Evolutionary conservation across 2,797 vertebrate species (phyloP), one percentile per base, ranked within the genome.

Genomic region (Manis javanica): DNA sequence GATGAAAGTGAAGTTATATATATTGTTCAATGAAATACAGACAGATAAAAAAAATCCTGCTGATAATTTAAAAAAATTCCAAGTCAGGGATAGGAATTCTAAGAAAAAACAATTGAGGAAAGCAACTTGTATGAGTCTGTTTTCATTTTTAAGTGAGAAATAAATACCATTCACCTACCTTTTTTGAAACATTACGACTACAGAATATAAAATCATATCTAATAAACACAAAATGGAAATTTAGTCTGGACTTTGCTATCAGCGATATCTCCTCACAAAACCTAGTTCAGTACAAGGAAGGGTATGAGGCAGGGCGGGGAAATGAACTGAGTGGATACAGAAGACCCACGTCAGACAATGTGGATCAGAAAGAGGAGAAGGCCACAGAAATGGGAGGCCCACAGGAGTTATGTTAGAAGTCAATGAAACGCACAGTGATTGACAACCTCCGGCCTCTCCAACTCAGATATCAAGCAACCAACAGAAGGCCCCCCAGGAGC

Each of bases 111-210:
- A 34, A 83, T 1, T 59, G 24, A 85, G 34, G 15, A 92, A 69
- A 93, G n/a, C 8, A 95, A 55, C 21, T 78, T 89, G 74, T 1
- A 19, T 34, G 51, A n/a, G 19, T 75, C 61, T 91, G 1, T 55
- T 66, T 91, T 96, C 23, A 87, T 63, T 16, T 77, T 78, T 86
- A 66, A 39, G 21, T 63, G 57, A 97, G 29, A 95, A 92, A 94
- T 29, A 71, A 46, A 46, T 1, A 55, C 5, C 57, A 81, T 94
- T 93, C 53, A 49, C 39, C 24, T 85, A n/a, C 26, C 3, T 19
- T 72, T 75, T 83, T 55, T 14, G 0, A 85, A 51, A 87, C 59
- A 39, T 42, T 64, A 61, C 34, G 31, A 82, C 51, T 75, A 95
- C 90, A 78, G 55, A 94, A 94, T 89, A 83, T 55, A 79, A 93